Percentiles rank a stretch among this genome's conserved stretches.
Evolutionary conservation across 2,888 invertebrate genomes (phyloP).

Genomic region (Spialia ferax): DNA sequence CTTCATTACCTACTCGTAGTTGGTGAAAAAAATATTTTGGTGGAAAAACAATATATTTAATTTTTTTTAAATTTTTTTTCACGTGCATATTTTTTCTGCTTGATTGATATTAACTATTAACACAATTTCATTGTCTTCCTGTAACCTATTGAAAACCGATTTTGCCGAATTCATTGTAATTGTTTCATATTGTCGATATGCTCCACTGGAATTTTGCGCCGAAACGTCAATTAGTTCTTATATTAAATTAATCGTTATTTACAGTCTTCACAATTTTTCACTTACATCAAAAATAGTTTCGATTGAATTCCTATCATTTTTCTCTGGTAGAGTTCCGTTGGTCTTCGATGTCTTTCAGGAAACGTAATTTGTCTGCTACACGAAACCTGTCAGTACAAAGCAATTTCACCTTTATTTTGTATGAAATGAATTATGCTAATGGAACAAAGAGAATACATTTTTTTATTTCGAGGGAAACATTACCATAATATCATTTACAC

Average conservation of each 20-base stretch:
- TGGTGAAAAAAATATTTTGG: too few relatives aligned
- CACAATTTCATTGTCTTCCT: background rate
- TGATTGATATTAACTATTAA: too few relatives aligned
- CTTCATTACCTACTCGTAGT: too few relatives aligned
- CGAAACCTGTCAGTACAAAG: conserved; percentile 63
- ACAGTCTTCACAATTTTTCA: conserved; percentile 76
- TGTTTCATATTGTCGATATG: conserved; percentile 79
- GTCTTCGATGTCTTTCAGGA: conserved; percentile 64
- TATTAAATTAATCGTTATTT: conserved; percentile 63
- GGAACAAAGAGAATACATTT: conserved; percentile 34
- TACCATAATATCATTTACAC: conserved; percentile 7
- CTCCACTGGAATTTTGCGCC: conserved; percentile 76
- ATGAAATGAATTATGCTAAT: conserved; percentile 43
- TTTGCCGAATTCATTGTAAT: conserved; percentile 44
- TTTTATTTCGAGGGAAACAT: conserved; percentile 20
- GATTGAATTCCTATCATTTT: conserved; percentile 63
- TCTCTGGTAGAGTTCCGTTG: conserved; percentile 67
- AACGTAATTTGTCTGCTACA: conserved; percentile 58
- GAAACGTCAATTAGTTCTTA: conserved; percentile 62
- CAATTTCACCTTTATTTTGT: conserved; percentile 42
- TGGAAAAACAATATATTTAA: too few relatives aligned
- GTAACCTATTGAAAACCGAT: conserved; percentile 44
- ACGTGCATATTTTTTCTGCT: too few relatives aligned
- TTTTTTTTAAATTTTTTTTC: too few relatives aligned
- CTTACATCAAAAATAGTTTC: conserved; percentile 55